Evolutionary conservation across 1,140 invertebrate genomes (phyloP).

Genomic region (Drosophila dunni): DNA sequence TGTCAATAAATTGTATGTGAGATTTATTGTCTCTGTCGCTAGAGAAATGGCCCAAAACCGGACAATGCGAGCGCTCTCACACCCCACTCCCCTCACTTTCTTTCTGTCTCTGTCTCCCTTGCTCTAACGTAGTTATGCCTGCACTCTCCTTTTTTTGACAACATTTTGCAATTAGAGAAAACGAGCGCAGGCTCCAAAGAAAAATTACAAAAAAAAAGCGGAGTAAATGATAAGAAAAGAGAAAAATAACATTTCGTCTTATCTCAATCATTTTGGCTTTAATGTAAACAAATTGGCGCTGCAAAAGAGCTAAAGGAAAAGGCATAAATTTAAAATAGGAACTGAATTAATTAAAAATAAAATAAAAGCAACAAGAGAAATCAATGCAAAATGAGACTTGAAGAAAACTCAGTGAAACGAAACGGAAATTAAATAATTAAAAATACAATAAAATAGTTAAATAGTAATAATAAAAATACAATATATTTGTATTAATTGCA

Average conservation of each 20-base stretch:
- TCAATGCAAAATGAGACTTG: background rate
- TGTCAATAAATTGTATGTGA: constrained; percentile 82
- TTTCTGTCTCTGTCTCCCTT: background rate
- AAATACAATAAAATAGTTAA: background rate
- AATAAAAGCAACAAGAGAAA: background rate
- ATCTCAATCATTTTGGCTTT: constrained; percentile 11
- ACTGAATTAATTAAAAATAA: background rate
- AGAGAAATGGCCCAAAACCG: constrained; percentile 54
- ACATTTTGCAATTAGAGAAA: constrained; percentile 62
- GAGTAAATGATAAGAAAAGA: background rate
- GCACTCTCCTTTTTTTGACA: constrained; percentile 26
- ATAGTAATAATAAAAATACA: background rate
- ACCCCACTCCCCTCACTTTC: background rate
- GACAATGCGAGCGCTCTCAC: constrained; percentile 24
- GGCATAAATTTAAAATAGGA: background rate
- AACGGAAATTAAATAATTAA: constrained; percentile 4
- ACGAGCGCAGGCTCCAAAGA: background rate
- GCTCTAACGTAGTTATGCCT: constrained; percentile 13
- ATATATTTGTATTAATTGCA: no score
- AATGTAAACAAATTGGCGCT: constrained; percentile 18
- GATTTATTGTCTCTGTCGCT: constrained; percentile 69
- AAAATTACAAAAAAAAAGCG: background rate
- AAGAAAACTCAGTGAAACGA: background rate
- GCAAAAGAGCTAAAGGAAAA: background rate
- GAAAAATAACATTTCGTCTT: background rate